Evolutionary conservation across 2,797 vertebrate species (phyloP).

Genomic region (Mormyrops boulengeri): DNA sequence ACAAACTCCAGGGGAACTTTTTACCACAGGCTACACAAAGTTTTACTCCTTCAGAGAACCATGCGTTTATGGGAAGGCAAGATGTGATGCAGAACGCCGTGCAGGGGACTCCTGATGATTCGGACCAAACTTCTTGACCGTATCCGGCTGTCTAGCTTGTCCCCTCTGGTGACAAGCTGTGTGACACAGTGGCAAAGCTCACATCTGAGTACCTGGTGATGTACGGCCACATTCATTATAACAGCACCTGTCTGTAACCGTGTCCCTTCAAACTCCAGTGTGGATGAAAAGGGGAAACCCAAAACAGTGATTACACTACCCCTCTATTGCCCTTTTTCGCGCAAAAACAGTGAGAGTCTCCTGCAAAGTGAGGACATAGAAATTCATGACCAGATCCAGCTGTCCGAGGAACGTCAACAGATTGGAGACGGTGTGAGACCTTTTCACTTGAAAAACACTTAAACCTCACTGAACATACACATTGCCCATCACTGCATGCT

Average conservation of each 20-base stretch:
- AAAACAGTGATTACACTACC: not conserved
- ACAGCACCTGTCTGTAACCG: not conserved
- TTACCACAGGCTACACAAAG: not conserved
- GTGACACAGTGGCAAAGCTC: not conserved
- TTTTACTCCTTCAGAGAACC: not conserved
- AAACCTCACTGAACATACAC: not conserved
- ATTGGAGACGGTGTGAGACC: not conserved
- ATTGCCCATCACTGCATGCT: not conserved
- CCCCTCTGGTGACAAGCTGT: not conserved
- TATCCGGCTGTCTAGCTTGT: not conserved
- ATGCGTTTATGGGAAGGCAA: not conserved
- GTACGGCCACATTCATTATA: not conserved
- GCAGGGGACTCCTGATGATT: not conserved
- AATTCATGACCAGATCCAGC: not conserved
- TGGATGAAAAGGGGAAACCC: not conserved
- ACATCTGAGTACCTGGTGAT: not conserved
- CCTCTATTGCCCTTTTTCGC: not conserved
- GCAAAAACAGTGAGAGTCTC: not conserved
- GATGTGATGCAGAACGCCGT: not conserved
- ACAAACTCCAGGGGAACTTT: not conserved
- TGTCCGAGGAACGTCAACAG: not conserved
- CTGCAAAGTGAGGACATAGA: not conserved
- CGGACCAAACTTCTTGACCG: not conserved
- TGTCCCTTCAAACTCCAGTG: not conserved
- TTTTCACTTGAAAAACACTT: not conserved